Evolutionary conservation across 2,113 vertebrate genomes (phyloP).

Genomic region (Lophotis ruficrista): DNA sequence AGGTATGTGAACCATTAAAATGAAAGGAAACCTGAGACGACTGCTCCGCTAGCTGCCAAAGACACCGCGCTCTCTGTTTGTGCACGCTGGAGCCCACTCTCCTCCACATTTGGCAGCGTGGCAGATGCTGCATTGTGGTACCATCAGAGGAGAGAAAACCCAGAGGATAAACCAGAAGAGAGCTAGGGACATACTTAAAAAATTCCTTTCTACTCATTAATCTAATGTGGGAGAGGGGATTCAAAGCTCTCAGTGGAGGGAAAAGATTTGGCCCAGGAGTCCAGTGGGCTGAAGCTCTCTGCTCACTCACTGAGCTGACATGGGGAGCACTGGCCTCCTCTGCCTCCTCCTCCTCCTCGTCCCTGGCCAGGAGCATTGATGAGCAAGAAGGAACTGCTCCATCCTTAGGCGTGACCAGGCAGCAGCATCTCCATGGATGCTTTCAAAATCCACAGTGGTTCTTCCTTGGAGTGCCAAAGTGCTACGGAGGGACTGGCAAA

Average conservation of each 20-base stretch:
- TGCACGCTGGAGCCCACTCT: slow-evolving; percentile 5
- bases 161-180: slow-evolving; percentile 26
- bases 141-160: slow-evolving; percentile 27
- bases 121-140: slow-evolving; percentile 3
- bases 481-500: neutral
- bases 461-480: fast-evolving
- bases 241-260: neutral
- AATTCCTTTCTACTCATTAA: slow-evolving; percentile 36
- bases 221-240: neutral
- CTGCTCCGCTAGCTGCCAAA: slow-evolving; percentile 13
- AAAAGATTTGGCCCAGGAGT: neutral
- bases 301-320: fast-evolving
- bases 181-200: neutral
- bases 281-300: neutral
- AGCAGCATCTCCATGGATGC: fast-evolving
- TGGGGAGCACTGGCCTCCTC: neutral
- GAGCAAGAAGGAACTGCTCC: neutral
- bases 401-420: neutral
- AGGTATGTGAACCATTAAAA: slow-evolving; percentile 65
- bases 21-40: slow-evolving; percentile 59
- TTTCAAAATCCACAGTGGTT: fast-evolving
- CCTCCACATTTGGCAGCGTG: neutral
- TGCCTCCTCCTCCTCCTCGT: neutral
- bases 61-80: neutral
- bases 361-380: neutral